phyloP scores from a whole-genome alignment of 2,888 invertebrate species.

The Chydorus sphaericus region DNA sequence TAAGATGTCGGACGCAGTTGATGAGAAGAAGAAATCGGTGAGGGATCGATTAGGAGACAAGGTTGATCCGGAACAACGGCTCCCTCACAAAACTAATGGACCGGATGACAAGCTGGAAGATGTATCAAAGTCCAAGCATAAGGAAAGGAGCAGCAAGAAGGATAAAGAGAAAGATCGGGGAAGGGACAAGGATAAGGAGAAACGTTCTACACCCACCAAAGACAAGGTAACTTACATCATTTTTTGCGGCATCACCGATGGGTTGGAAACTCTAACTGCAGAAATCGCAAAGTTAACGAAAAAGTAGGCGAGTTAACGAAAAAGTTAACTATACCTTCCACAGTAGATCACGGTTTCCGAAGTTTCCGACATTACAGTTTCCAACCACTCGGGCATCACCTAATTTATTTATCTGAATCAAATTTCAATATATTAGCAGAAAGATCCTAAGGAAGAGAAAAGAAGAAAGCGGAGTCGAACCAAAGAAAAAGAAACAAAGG shows the following conservation, averaged over 20 bases:
- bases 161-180: background rate
- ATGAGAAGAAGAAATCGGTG: constrained; percentile 13
- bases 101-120: background rate
- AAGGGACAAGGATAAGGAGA: constrained; percentile 2
- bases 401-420: background rate
- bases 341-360: too few relatives aligned
- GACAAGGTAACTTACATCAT: constrained; percentile 9
- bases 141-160: too few relatives aligned
- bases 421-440: background rate
- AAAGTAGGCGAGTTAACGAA: background rate
- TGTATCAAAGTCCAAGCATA: too few relatives aligned
- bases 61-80: constrained; percentile 5
- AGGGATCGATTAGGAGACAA: constrained; percentile 12
- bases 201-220: constrained; percentile 2
- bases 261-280: background rate
- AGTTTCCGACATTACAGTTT: too few relatives aligned
- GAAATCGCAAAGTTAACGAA: background rate
- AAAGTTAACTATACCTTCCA: too few relatives aligned
- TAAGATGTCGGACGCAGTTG: constrained; percentile 16
- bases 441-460: constrained; percentile 6
- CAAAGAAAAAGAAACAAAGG: constrained; percentile 9
- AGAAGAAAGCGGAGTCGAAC: constrained; percentile 3
- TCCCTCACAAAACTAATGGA: background rate
- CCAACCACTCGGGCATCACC: too few relatives aligned
- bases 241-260: too few relatives aligned